Evolutionary conservation across 1,140 invertebrate genomes (phyloP), one percentile per base, ranked within the genome.

Genomic region (Diprion similis): DNA sequence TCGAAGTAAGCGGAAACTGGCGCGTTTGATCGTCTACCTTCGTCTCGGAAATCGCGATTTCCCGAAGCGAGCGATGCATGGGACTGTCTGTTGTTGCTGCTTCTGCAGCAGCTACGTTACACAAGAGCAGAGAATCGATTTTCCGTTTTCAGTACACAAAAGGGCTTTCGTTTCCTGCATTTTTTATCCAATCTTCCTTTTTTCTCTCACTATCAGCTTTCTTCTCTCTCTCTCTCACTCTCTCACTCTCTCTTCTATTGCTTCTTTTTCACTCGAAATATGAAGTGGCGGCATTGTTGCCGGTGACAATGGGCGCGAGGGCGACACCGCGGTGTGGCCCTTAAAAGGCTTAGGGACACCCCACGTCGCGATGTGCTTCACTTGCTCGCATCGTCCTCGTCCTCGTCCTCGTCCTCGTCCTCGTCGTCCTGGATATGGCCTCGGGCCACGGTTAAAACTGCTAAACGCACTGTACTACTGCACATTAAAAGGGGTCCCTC

Each of bases 201-300:
- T 68, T 45, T 68, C 66, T 68, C 18, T 19, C 66, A 6, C 11
- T 68, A 13, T 7, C 37, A 6, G 18, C 15, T 68, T n/a, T 19
- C 13, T 17, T 1, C 10, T 67, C 17, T 17, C 17, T 37, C 1
- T 67, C 19, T 45, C 0, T 45, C 0, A 13, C 17, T 19, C 7
- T 68, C 15, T 19, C 7, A 6, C 15, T 59, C 11, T 68, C 8
- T 13, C 2, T 15, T 4, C 17, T 64, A 18, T 64, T 17, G 13
- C 17, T 18, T 45, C 19, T 45, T 45, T 68, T 68, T 68, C 66
- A 68, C 66, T 68, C 66, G 66, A 68, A 68, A 68, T 68, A 68
- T 68, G 66, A 68, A 68, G 66, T 68, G 66, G 66, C 66, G 18
- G 17, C 66, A 19, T 68, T 68, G 66, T 68, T 45, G 66, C 37